phyloP scores from a whole-genome alignment of 2,797 vertebrate genomes.

The Rhabdomys pumilio region DNA sequence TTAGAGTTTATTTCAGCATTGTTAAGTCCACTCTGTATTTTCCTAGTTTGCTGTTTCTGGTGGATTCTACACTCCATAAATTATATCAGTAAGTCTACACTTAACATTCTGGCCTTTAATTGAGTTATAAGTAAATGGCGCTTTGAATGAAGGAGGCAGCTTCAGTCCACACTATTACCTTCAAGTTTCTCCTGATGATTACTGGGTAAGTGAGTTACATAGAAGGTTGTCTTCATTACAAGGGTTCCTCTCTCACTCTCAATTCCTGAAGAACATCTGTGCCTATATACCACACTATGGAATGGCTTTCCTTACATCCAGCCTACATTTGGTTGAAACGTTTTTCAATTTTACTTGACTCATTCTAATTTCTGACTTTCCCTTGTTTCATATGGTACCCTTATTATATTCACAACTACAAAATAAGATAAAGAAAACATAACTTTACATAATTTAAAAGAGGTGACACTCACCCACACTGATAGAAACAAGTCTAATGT shows the following conservation, averaged over 20 bases:
- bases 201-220: background rate
- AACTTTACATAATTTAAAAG: background rate
- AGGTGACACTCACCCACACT: background rate
- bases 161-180: background rate
- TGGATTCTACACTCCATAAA: background rate
- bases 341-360: background rate
- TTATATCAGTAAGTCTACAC: background rate
- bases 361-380: background rate
- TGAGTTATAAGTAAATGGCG: background rate
- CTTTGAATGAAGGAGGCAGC: background rate
- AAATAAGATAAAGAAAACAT: slow-evolving; percentile 46
- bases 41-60: background rate
- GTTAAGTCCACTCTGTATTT: background rate
- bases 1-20: background rate
- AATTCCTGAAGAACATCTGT: background rate
- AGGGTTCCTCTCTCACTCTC: background rate
- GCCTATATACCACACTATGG: background rate
- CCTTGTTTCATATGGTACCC: background rate
- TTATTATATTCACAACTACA: slow-evolving; percentile 3
- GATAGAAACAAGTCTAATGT: background rate
- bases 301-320: background rate
- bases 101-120: background rate
- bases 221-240: background rate
- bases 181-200: background rate
- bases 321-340: background rate